These are phyloP conservation scores for Coleophora deauratella DNA, from an alignment of 2,888 invertebrate species.

Conservation along the genomic window DNA sequence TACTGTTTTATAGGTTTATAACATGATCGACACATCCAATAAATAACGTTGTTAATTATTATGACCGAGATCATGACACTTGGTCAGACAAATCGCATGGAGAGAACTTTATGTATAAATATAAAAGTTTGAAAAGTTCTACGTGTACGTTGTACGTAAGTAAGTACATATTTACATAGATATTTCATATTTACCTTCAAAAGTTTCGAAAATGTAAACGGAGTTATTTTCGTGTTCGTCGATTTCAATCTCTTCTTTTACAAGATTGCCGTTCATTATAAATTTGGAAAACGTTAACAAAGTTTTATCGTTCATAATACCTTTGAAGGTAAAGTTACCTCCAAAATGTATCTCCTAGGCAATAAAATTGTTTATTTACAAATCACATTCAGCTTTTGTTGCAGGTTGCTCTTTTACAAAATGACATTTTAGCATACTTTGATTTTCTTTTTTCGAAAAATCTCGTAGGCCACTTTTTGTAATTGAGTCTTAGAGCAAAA, in stretches of 20 bases:
- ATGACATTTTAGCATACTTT: conserved; percentile 1
- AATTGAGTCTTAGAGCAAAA: too few species aligned
- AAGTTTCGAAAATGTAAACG: conserved; percentile 31
- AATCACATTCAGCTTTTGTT: conserved; percentile 3
- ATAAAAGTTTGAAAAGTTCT: background rate
- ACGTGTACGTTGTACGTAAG: background rate
- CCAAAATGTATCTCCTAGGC: conserved; percentile 5
- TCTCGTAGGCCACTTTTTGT: conserved; percentile 8
- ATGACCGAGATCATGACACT: too few species aligned
- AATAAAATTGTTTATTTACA: conserved; percentile 14
- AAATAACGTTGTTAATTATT: too few species aligned
- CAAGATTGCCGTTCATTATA: conserved; percentile 13
- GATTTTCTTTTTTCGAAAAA: background rate
- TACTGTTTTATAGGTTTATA: too few species aligned
- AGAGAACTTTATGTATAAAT: too few species aligned
- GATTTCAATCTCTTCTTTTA: conserved; percentile 19
- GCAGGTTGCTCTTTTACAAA: conserved; percentile 12
- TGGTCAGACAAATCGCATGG: too few species aligned
- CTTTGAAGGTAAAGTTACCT: conserved; percentile 1
- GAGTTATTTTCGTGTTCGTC: conserved; percentile 24
- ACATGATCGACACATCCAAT: too few species aligned
- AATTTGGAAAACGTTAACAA: conserved; percentile 9
- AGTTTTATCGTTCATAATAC: conserved; percentile 5
- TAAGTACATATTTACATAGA: too few species aligned
- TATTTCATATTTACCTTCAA: conserved; percentile 11